Evolutionary conservation across 2,797 vertebrate species (phyloP).

Genomic region (Helarctos malayanus): DNA sequence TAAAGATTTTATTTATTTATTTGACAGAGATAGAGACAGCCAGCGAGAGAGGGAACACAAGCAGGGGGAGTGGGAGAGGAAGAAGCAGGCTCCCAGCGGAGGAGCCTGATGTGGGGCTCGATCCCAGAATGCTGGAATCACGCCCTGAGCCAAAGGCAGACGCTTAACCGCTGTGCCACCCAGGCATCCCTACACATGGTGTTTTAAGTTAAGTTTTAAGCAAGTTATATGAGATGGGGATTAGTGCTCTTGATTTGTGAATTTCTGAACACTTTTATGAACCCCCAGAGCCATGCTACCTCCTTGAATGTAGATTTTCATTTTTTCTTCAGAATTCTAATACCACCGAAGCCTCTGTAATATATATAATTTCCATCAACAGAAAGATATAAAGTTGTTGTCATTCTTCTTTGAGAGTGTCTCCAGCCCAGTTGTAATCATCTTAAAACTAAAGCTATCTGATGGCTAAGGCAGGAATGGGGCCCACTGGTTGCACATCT

Average conservation of each 20-base stretch:
- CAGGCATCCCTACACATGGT: too few species aligned
- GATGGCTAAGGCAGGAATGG: background rate
- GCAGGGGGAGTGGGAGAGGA: too few species aligned
- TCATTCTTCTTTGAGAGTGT: background rate
- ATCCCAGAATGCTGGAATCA: too few species aligned
- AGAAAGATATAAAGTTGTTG: background rate
- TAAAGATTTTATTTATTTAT: too few species aligned
- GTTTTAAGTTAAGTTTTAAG: background rate
- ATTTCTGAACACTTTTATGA: slow-evolving; percentile 41
- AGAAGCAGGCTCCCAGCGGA: too few species aligned
- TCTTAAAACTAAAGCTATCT: background rate
- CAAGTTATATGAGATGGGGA: background rate
- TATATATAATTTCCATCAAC: background rate
- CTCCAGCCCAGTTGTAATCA: background rate
- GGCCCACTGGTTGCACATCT: background rate
- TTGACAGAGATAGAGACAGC: too few species aligned
- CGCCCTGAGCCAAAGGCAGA: too few species aligned
- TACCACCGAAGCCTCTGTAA: background rate
- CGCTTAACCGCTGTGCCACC: too few species aligned
- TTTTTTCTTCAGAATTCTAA: background rate
- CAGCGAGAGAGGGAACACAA: too few species aligned
- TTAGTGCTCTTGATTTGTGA: background rate
- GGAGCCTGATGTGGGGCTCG: too few species aligned
- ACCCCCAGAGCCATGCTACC: background rate
- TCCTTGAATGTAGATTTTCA: background rate